Conservation (phyloP, 2,888 invertebrate genomes). For the Trachelus iudaicus region DNA sequence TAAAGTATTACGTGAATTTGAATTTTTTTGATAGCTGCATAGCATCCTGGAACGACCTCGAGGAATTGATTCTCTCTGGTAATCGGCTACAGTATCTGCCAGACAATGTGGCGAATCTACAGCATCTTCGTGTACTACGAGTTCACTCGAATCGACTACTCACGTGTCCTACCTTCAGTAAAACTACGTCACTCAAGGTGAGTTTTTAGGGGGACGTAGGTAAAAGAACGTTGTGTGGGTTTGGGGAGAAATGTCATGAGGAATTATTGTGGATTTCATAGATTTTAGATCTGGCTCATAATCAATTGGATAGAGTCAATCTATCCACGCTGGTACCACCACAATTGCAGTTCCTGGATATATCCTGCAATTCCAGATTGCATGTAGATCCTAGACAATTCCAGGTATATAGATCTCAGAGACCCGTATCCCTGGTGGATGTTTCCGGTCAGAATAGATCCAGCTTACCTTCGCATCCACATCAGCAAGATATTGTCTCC, state of each 20-base stretch:
- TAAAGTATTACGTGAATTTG: neutral
- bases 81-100: constrained; percentile 82
- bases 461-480: constrained; percentile 71
- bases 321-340: constrained; percentile 81
- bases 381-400: constrained; percentile 88
- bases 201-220: constrained; percentile 1
- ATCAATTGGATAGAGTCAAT: constrained; percentile 84
- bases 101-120: constrained; percentile 78
- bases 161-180: constrained; percentile 81
- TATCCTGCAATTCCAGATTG: constrained; percentile 84
- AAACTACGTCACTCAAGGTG: constrained; percentile 77
- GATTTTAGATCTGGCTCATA: constrained; percentile 86
- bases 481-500: constrained; percentile 54
- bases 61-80: constrained; percentile 85
- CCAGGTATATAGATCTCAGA: constrained; percentile 80
- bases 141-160: constrained; percentile 85
- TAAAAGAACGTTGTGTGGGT: neutral
- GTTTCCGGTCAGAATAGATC: constrained; percentile 83
- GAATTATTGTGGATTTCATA: constrained; percentile 32
- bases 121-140: constrained; percentile 78
- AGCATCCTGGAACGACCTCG: constrained; percentile 80
- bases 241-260: neutral
- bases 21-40: constrained; percentile 69
- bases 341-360: constrained; percentile 85
- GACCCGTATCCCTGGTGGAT: constrained; percentile 85